Percentiles rank a stretch among this genome's conserved stretches.
phyloP scores from a whole-genome alignment of 2,113 vertebrate species.

The Periophthalmus modestus region DNA sequence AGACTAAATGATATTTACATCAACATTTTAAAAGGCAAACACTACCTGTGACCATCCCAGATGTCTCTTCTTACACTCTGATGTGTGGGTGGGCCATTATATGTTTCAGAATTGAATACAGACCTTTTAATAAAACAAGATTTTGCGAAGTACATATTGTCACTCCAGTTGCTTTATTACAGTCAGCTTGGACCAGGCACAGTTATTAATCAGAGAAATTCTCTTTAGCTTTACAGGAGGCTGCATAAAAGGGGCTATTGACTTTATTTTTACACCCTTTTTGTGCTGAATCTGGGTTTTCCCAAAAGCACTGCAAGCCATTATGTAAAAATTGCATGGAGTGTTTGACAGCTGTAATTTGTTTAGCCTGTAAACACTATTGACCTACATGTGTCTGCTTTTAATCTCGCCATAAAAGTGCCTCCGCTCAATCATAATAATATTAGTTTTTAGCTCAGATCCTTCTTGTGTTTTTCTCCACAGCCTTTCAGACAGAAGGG shows the following conservation, averaged over 20 bases:
- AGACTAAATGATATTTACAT: too few species aligned
- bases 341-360: constrained; percentile 8
- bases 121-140: background rate
- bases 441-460: constrained; percentile 2
- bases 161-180: background rate
- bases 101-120: background rate
- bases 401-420: constrained; percentile 1
- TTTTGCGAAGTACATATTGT: background rate
- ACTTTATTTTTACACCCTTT: background rate
- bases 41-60: too few species aligned
- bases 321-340: background rate
- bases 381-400: constrained; percentile 6
- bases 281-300: background rate
- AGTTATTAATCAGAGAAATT: background rate
- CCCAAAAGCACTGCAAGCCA: background rate
- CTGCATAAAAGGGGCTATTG: background rate
- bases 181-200: background rate
- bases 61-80: too few species aligned
- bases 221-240: background rate
- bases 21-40: too few species aligned
- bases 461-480: constrained; percentile 12
- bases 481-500: constrained; percentile 99
- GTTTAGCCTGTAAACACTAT: constrained; percentile 3
- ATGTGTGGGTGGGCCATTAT: too few species aligned
- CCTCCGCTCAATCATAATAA: background rate